Conservation (phyloP, 2,888 invertebrate species). For the Bombyx huttoni region DNA sequence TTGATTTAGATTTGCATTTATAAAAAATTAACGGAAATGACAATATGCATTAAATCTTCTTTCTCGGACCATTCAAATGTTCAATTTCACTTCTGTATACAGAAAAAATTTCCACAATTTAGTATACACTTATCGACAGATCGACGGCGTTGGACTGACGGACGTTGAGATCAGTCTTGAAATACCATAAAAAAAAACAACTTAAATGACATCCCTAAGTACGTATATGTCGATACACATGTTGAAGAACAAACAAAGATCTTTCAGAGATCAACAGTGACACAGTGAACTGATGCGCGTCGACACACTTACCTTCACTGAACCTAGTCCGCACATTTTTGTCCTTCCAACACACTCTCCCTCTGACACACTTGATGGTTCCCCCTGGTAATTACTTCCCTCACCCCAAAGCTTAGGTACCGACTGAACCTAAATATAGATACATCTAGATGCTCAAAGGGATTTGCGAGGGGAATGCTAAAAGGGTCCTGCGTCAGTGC, state of each 20-base stretch:
- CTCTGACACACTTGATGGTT: slow-evolving; percentile 68
- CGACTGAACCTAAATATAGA: slow-evolving; percentile 43
- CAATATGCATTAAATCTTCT: background rate
- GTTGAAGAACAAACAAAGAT: slow-evolving; percentile 15
- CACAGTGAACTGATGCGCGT: slow-evolving; percentile 66
- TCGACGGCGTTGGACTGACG: too few species aligned
- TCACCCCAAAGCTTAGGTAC: slow-evolving; percentile 45
- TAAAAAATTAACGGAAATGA: background rate
- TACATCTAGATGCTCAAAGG: slow-evolving; percentile 40
- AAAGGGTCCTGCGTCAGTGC: slow-evolving; percentile 52
- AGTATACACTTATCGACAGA: too few species aligned
- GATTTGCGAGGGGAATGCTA: slow-evolving; percentile 63
- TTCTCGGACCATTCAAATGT: background rate
- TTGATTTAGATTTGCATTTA: background rate
- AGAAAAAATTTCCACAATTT: too few species aligned
- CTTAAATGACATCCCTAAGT: too few species aligned
- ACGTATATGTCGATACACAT: background rate
- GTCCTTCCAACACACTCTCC: slow-evolving; percentile 64
- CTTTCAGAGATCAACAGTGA: slow-evolving; percentile 62
- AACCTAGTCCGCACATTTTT: slow-evolving; percentile 59
- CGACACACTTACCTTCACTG: slow-evolving; percentile 65
- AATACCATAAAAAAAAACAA: too few species aligned
- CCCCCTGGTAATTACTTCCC: slow-evolving; percentile 60
- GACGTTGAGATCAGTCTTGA: too few species aligned
- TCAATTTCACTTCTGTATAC: too few species aligned